Evolutionary conservation across 2,113 vertebrate genomes (phyloP).

Genomic region (Xyliphius kryptos): DNA sequence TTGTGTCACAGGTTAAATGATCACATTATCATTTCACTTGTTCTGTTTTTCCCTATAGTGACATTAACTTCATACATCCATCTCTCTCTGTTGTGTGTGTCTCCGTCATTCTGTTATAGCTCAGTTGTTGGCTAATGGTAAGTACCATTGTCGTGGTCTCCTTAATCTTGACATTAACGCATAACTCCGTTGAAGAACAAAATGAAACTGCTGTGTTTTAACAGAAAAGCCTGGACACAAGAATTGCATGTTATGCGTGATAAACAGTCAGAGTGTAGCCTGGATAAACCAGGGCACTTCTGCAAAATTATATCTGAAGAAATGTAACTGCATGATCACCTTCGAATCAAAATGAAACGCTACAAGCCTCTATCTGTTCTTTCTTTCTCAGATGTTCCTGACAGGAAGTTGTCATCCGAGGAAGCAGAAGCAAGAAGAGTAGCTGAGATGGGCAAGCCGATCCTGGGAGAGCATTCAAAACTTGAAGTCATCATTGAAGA

Average conservation of each 20-base stretch:
- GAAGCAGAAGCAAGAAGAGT: constrained; percentile 93
- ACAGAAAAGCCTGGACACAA: no score
- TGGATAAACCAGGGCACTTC: no score
- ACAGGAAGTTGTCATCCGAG: constrained; percentile 84
- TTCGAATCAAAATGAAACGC: no score
- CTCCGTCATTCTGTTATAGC: constrained; percentile 16
- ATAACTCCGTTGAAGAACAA: no score
- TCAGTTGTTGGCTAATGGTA: constrained; percentile 40
- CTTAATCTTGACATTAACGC: no score
- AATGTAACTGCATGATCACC: no score
- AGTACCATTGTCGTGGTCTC: constrained; percentile 6
- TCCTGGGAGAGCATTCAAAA: constrained; percentile 87
- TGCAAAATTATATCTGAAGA: no score
- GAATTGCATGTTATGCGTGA: no score
- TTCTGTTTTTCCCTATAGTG: constrained; percentile 41
- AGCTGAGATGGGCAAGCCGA: constrained; percentile 95
- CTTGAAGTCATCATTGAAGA: constrained; percentile 97
- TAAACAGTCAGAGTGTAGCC: no score
- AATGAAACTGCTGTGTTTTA: no score
- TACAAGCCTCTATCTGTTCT: neutral
- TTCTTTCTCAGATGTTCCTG: constrained; percentile 72
- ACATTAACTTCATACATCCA: constrained; percentile 2
- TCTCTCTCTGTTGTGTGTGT: neutral
- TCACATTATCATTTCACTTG: neutral
- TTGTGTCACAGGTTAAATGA: no score